Conservation (phyloP, 2,888 invertebrate species). For the Dione vanillae region DNA sequence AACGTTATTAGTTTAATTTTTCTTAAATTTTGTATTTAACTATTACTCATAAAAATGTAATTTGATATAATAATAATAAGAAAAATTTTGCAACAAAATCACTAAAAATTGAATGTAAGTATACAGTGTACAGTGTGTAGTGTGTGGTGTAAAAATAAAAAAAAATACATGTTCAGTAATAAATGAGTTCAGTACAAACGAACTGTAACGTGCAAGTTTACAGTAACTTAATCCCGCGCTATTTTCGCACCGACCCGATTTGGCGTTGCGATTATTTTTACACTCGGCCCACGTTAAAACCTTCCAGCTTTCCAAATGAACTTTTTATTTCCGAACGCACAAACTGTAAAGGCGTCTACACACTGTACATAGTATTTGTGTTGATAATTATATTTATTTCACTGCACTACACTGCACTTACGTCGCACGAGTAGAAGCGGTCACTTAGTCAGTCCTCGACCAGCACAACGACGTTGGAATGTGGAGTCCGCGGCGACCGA, state of each 20-base stretch:
- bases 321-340: constrained; percentile 52
- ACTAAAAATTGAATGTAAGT: background rate
- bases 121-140: constrained; percentile 54
- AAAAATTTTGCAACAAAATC: background rate
- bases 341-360: constrained; percentile 50
- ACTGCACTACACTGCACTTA: constrained; percentile 78
- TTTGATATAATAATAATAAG: no score
- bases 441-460: constrained; percentile 77
- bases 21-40: background rate
- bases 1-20: no score
- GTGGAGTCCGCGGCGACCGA: constrained; percentile 88
- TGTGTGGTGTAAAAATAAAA: constrained; percentile 43
- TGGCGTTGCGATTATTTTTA: constrained; percentile 70
- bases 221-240: constrained; percentile 76
- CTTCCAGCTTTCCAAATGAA: constrained; percentile 30
- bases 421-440: constrained; percentile 83
- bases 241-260: constrained; percentile 62
- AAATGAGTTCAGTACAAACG: constrained; percentile 25
- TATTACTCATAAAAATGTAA: background rate
- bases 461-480: constrained; percentile 86
- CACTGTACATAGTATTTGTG: constrained; percentile 57
- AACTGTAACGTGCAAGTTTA: constrained; percentile 37
- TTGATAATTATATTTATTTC: constrained; percentile 33
- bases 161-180: constrained; percentile 36
- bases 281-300: constrained; percentile 51